Conservation (phyloP, 2,113 vertebrate species). For the Pituophis catenifer region DNA sequence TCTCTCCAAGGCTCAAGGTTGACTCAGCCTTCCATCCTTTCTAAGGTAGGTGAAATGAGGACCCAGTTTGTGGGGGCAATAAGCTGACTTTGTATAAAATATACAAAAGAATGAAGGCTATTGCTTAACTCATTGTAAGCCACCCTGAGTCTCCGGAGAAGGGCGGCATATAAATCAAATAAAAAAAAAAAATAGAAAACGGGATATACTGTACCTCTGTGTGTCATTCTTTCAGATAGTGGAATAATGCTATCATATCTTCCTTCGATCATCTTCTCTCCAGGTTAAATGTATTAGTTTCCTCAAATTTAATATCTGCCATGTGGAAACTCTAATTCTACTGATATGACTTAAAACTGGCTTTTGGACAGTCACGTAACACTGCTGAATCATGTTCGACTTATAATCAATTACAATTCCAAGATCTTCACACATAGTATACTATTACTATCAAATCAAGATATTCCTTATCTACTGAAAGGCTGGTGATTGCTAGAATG, state of each 20-base stretch:
- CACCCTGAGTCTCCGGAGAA: no score
- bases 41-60: no score
- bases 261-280: not conserved
- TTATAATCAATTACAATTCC: not conserved
- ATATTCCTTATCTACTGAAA: not conserved
- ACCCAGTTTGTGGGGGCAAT: no score
- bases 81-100: no score
- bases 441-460: not conserved
- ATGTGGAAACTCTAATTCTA: not conserved
- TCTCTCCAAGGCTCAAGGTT: no score
- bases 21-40: no score
- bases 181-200: no score
- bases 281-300: not conserved
- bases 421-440: not conserved
- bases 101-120: no score
- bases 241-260: not conserved
- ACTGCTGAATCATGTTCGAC: not conserved
- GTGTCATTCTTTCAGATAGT: not conserved
- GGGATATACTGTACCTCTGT: not conserved
- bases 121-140: no score
- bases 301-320: not conserved
- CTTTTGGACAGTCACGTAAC: not conserved
- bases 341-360: not conserved
- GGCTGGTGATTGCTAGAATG: not conserved
- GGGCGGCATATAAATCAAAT: no score